Conservation (phyloP, 2,113 vertebrate species). For the Neomonachus schauinslandi region DNA sequence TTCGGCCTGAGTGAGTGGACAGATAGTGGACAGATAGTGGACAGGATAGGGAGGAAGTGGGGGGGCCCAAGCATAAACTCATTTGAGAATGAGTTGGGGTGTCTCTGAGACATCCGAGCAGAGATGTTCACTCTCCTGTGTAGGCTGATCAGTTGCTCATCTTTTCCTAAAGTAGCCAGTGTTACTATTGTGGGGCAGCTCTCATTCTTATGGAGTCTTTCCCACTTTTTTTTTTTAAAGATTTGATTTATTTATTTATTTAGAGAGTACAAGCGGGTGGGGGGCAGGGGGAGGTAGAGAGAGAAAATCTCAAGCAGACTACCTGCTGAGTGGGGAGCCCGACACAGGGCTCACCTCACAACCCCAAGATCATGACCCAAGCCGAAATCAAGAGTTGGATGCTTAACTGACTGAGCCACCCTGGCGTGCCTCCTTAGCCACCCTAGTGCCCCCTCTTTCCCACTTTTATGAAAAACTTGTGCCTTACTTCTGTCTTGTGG, state of each 20-base stretch:
- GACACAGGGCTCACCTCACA: neutral
- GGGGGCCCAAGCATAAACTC: too few species aligned
- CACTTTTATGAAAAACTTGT: neutral
- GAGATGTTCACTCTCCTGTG: neutral
- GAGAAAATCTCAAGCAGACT: neutral
- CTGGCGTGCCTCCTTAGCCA: neutral
- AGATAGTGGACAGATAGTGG: too few species aligned
- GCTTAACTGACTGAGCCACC: neutral
- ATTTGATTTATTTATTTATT: neutral
- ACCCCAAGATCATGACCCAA: neutral
- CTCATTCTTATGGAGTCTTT: neutral
- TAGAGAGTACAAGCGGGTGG: neutral
- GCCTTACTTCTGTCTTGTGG: neutral
- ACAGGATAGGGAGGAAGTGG: neutral
- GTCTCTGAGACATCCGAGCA: neutral
- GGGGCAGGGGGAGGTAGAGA: neutral
- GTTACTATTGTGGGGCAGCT: fast-evolving
- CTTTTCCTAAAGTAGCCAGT: neutral
- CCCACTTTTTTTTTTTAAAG: neutral
- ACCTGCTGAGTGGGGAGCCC: neutral
- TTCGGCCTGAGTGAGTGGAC: neutral
- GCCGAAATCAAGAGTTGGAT: neutral
- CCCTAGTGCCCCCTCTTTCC: neutral
- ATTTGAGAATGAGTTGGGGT: neutral
- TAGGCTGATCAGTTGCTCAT: neutral